A percentile compares a stretch with the other conserved stretches of the same genome.
phyloP scores from a whole-genome alignment of 1,140 invertebrate genomes.

The Brachionus rotundiformis region DNA sequence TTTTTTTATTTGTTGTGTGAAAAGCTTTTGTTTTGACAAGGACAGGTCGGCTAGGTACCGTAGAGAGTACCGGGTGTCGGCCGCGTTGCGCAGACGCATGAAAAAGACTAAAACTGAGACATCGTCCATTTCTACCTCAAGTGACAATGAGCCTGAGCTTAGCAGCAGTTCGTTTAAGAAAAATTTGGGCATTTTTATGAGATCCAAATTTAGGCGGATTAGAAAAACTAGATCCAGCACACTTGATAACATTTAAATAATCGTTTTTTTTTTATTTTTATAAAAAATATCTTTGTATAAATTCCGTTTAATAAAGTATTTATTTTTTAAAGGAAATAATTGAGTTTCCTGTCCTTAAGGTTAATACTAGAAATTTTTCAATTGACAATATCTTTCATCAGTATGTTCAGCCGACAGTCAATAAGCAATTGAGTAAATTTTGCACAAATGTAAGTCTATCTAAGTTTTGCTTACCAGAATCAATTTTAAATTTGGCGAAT shows the following conservation, averaged over 20 bases:
- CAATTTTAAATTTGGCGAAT: neutral
- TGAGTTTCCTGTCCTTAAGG: conserved; percentile 70
- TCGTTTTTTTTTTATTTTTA: neutral
- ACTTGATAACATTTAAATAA: conserved; percentile 13
- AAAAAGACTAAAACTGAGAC: neutral
- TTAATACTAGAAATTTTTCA: conserved; percentile 67
- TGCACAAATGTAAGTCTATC: conserved; percentile 66
- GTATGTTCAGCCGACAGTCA: conserved; percentile 68
- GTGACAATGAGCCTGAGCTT: neutral
- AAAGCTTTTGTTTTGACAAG: neutral
- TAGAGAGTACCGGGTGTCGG: neutral
- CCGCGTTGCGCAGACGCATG: neutral
- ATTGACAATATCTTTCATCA: conserved; percentile 68
- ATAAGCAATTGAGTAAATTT: conserved; percentile 67
- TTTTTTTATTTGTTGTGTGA: neutral
- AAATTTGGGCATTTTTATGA: conserved; percentile 18
- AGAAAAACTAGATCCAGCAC: conserved; percentile 1
- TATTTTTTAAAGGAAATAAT: conserved; percentile 68
- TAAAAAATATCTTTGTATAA: neutral
- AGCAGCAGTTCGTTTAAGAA: neutral
- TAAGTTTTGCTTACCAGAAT: neutral
- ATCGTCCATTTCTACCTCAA: neutral
- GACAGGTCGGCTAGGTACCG: neutral
- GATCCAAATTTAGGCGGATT: neutral
- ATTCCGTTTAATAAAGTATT: neutral